phyloP scores from a whole-genome alignment of 2,888 invertebrate genomes.

The Taphrorychus bicolor region DNA sequence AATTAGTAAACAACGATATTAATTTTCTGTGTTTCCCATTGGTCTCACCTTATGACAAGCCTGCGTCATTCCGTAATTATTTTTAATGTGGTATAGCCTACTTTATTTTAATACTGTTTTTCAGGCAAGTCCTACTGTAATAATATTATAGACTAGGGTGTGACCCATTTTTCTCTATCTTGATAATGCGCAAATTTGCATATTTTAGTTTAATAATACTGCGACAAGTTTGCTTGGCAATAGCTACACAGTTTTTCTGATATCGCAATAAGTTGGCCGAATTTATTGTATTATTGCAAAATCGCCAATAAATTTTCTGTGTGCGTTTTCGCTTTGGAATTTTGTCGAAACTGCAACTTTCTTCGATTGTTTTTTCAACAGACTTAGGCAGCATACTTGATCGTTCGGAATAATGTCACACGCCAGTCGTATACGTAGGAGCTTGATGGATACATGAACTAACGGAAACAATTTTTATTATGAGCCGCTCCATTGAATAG shows the following conservation, averaged over 20 bases:
- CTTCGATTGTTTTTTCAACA: conserved; percentile 37
- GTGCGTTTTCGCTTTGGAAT: conserved; percentile 34
- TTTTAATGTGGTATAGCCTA: background rate
- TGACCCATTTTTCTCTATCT: background rate
- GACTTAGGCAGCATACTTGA: conserved; percentile 34
- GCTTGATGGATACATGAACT: conserved; percentile 17
- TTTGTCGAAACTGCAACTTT: conserved; percentile 42
- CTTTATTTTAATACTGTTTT: background rate
- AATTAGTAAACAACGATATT: conserved; percentile 15
- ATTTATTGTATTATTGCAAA: conserved; percentile 14
- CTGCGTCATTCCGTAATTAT: background rate
- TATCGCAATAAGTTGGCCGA: background rate
- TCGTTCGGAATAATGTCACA: conserved; percentile 33
- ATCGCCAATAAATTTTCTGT: conserved; percentile 36
- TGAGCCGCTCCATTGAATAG: conserved; percentile 22
- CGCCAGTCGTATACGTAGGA: too few species aligned
- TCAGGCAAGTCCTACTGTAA: background rate
- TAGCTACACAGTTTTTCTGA: background rate
- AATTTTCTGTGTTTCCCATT: conserved; percentile 7
- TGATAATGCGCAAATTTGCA: too few species aligned
- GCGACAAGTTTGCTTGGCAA: background rate
- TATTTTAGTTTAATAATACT: background rate
- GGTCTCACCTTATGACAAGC: background rate
- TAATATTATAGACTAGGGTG: background rate
- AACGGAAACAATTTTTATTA: conserved; percentile 31